A percentile compares a stretch with the other conserved stretches of the same genome.
Conservation (phyloP, 1,140 invertebrate genomes). For the Drosophila chauvacae region DNA sequence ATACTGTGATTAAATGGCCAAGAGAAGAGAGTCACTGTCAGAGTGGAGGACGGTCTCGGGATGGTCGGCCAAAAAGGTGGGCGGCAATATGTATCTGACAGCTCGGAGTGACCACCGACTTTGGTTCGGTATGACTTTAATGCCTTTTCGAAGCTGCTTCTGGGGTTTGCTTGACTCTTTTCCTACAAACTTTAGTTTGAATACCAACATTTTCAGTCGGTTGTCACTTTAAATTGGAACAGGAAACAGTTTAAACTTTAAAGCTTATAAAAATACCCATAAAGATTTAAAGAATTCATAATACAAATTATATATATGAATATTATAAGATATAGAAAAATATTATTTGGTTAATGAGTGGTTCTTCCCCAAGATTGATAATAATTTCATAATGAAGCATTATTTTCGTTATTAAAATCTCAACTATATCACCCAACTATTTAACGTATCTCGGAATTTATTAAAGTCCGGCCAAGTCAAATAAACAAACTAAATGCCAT, state of each 20-base stretch:
- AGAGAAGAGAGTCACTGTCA: slow-evolving; percentile 73
- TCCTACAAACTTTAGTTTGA: neutral
- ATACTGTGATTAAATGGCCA: slow-evolving; percentile 84
- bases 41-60: slow-evolving; percentile 40
- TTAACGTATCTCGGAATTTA: neutral
- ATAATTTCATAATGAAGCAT: neutral
- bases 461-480: neutral
- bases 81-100: slow-evolving; percentile 67
- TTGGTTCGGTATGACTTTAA: slow-evolving; percentile 8
- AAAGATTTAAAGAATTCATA: too few relatives aligned
- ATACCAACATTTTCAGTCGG: neutral
- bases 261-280: neutral
- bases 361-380: neutral
- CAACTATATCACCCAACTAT: neutral
- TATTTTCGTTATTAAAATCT: neutral
- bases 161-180: neutral
- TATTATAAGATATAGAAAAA: neutral
- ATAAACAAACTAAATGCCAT: slow-evolving; percentile 8
- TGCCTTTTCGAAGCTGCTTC: neutral
- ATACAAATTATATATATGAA: too few relatives aligned
- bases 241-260: neutral
- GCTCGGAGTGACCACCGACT: slow-evolving; percentile 41
- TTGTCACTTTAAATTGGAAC: neutral
- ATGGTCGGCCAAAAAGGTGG: slow-evolving; percentile 54
- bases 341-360: neutral